Base-by-base conservation (phyloP, 2,797 vertebrate species). In the Peromyscus nudipes region DNA sequence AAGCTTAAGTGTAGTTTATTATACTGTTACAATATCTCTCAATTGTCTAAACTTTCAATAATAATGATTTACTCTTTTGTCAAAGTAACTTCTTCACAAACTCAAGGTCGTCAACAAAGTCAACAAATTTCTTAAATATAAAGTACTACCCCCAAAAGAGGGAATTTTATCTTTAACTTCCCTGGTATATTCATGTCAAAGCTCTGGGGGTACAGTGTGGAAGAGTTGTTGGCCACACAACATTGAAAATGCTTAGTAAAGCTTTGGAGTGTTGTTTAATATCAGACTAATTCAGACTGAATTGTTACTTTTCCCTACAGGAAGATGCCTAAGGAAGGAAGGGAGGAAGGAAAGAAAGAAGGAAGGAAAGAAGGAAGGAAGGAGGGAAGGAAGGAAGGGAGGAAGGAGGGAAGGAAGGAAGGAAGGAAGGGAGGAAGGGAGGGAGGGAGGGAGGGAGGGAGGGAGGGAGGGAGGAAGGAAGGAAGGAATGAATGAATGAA, bases 61-160 rank as follows among this genome's bases (percentile, higher is more conserved):
- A 69, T 79, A 91, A 69, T 57, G 9, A 37, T 87, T 57, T 92
- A 52, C 46, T 86, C 46, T 92, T 49, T 88, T 92, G 73, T 67
- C n/a, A 73, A 91, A 77, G 31, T 27, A 57, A 25, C 4, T 77
- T 95, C 82, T 75, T 79, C 67, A 87, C 43, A 89, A 95, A 52
- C 49, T 9, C 11, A 91, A 19, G 3, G 49, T 62, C 8, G 83
- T 77, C 16, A 95, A 49, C 8, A 71, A 94, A 95, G 65, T 34
- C 27, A 91, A 86, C 62, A 73, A 37, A 81, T 86, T 95, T 91
- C 23, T 62, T 17, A 80, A 75, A 49, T 69, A 65, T 34, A 89
- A 83, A 85, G 76, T 14, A 62, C 46, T 49, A 62, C 49, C 6
- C 37, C 12, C 80, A 19, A 76, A 76, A 46, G 4, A 8, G 14